Evolutionary conservation across 2,113 vertebrate genomes (phyloP), one percentile per base, ranked within the genome.

Genomic region (Osmerus mordax): DNA sequence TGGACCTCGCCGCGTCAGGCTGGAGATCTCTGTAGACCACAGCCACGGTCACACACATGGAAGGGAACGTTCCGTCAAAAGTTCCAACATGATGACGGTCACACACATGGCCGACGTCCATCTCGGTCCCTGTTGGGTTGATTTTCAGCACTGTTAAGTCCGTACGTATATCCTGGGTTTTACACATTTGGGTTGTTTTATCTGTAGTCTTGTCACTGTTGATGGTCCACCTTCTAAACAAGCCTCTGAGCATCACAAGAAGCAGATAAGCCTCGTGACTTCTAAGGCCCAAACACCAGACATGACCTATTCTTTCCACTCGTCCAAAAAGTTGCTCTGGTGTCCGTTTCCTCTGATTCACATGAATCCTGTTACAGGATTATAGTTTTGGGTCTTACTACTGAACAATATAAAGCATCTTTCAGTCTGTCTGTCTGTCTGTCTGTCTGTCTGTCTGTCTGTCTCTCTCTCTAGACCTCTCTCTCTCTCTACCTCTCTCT

Each of bases 1-100:
- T 77, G 73, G 79, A 62, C 75, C 69, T 81, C 78, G 41, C 60
- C 81, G 75, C 85, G 83, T 71, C 83, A 71, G 11, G 67, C 67
- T 78, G 83, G 72, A 77, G 56, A 82, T 77, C 72, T 23, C 62
- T 29, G 41, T 56, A 82, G 76, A 69, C 64, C 67, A 51, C 65
- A 80, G 69, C 74, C 73, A 74, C 55, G 59, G 59, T 83, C 84
- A 73, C 64, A 70, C 74, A 72, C 82, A 77, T 68, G 54, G 79
- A 77, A 63, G 72, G 14, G 61, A 16, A 15, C 9, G 61, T 15
- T 61, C 8, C 16, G 61, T 63, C 61, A 29, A 23, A 23, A 23
- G 21, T 28, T 63, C 21, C 28, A 63, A 63, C 9, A 28, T 14
- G 28, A 63, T 28, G 14, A 29, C 65, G 15, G 0, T 55, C 25